A percentile compares a stretch with the other conserved stretches of the same genome.
phyloP scores from a whole-genome alignment of 2,888 invertebrate species.

The Xanthia togata region DNA sequence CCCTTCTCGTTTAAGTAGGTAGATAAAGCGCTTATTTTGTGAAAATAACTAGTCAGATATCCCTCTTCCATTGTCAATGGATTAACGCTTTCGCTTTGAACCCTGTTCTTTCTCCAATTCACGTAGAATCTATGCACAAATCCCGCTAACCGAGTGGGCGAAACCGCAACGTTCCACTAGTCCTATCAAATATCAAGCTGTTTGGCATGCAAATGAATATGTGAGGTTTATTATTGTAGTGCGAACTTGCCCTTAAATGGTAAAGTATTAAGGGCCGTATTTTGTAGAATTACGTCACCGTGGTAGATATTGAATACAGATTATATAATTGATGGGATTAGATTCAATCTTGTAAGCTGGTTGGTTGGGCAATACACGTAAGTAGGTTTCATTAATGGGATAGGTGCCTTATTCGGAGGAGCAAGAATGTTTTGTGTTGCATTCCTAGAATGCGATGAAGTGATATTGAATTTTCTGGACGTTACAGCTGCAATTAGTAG shows the following conservation, averaged over 20 bases:
- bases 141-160: conserved; percentile 37
- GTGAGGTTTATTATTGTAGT: conserved; percentile 56
- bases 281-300: conserved; percentile 45
- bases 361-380: conserved; percentile 37
- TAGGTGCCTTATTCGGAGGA: conserved; percentile 23
- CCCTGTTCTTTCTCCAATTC: conserved; percentile 15
- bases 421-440: background rate
- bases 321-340: conserved; percentile 49
- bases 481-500: background rate
- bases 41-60: background rate
- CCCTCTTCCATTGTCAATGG: background rate
- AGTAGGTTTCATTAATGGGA: conserved; percentile 11
- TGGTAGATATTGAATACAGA: conserved; percentile 47
- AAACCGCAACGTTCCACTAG: conserved; percentile 22
- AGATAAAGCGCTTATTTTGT: no score
- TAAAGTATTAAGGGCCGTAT: conserved; percentile 51
- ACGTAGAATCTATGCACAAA: conserved; percentile 12
- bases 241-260: conserved; percentile 53
- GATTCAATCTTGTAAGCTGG: conserved; percentile 49
- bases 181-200: conserved; percentile 37
- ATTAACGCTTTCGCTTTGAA: background rate
- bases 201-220: conserved; percentile 53
- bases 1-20: no score
- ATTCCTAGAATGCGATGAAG: background rate
- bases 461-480: background rate